Evolutionary conservation across 1,140 invertebrate species (phyloP).

Genomic region (Zaprionus ornatus): DNA sequence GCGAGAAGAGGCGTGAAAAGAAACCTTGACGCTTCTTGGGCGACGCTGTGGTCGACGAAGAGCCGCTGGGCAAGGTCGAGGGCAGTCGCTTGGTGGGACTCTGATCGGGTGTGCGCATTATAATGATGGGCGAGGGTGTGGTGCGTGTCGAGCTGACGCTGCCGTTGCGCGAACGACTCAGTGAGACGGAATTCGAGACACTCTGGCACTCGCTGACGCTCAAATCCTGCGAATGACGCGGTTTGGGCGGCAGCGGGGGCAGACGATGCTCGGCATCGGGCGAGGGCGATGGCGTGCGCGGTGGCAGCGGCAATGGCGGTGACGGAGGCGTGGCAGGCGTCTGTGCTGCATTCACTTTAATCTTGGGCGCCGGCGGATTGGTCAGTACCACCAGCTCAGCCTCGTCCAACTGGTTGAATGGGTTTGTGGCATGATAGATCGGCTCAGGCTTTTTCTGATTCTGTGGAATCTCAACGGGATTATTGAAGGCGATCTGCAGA

Average conservation of each 20-base stretch:
- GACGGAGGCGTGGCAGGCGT: constrained; percentile 70
- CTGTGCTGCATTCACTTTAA: constrained; percentile 72
- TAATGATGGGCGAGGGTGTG: constrained; percentile 83
- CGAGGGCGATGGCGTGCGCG: constrained; percentile 73
- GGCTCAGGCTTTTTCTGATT: constrained; percentile 11
- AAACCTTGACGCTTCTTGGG: constrained; percentile 87
- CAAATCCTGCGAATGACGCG: constrained; percentile 67
- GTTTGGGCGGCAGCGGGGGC: constrained; percentile 74
- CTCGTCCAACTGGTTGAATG: constrained; percentile 66
- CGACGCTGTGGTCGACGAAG: constrained; percentile 53
- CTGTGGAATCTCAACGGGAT: constrained; percentile 86
- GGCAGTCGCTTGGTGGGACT: constrained; percentile 84
- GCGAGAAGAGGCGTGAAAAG: constrained; percentile 88
- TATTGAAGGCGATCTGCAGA: constrained; percentile 93
- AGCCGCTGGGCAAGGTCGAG: constrained; percentile 43
- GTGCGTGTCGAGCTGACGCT: constrained; percentile 75
- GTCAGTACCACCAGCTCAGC: constrained; percentile 72
- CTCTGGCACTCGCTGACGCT: constrained; percentile 54
- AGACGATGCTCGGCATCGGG: constrained; percentile 65
- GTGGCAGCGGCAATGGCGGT: constrained; percentile 65
- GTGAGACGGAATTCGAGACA: constrained; percentile 55
- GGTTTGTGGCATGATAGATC: constrained; percentile 57
- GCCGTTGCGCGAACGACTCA: constrained; percentile 65
- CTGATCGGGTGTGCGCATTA: constrained; percentile 83
- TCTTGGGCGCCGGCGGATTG: constrained; percentile 84